Evolutionary conservation across 1,140 invertebrate genomes (phyloP).

Genomic region (Araneus ventricosus): DNA sequence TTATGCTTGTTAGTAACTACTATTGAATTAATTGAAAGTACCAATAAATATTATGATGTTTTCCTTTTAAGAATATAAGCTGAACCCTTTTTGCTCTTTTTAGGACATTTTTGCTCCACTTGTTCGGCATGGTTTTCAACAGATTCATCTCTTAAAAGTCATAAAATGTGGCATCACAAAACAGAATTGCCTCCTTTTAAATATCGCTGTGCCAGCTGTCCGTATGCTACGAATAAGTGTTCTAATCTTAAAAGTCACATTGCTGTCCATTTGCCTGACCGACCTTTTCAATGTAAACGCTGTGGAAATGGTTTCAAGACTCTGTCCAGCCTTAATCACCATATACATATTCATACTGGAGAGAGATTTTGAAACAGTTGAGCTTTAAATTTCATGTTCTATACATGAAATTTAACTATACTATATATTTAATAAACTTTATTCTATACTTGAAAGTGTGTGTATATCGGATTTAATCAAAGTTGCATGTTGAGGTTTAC

Average conservation of each 20-base stretch:
- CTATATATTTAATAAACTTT: too few relatives aligned
- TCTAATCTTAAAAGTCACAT: conserved; percentile 34
- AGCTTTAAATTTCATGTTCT: background rate
- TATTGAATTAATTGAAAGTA: too few relatives aligned
- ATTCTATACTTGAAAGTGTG: too few relatives aligned
- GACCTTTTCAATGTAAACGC: background rate
- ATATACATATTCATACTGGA: conserved; percentile 41
- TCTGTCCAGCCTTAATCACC: background rate
- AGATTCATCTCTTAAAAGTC: background rate
- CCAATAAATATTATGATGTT: too few relatives aligned
- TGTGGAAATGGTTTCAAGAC: conserved; percentile 33
- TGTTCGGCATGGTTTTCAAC: conserved; percentile 42
- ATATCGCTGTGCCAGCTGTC: conserved; percentile 11
- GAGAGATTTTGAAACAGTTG: background rate
- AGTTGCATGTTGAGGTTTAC: too few relatives aligned
- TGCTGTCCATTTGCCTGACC: background rate
- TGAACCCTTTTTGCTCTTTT: background rate
- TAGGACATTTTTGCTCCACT: background rate
- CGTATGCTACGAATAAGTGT: conserved; percentile 9
- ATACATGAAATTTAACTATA: too few relatives aligned
- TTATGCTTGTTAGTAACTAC: too few relatives aligned
- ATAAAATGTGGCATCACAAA: conserved; percentile 55
- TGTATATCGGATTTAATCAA: too few relatives aligned
- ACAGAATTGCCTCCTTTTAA: background rate
- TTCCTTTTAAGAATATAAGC: too few relatives aligned